These are phyloP conservation scores for Cossypha niveicapilla DNA, from an alignment of 2,797 vertebrate species.

Conservation along the genomic window DNA sequence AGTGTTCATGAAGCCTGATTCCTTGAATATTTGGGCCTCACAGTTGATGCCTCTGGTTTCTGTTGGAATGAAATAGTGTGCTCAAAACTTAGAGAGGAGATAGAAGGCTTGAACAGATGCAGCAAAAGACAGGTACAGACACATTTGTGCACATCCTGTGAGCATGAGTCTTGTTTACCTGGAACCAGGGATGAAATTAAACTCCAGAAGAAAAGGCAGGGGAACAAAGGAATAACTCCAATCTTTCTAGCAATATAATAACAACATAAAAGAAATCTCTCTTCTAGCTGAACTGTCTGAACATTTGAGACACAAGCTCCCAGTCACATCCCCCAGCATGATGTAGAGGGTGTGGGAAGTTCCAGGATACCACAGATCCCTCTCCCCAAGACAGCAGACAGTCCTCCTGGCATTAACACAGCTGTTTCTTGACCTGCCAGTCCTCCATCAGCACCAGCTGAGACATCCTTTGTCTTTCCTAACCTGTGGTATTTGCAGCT, in stretches of 20 bases:
- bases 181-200: not conserved
- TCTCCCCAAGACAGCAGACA: not conserved
- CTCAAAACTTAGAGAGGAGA: not conserved
- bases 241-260: not conserved
- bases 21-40: not conserved
- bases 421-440: not conserved
- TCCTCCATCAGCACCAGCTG: not conserved
- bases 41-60: not conserved
- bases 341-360: not conserved
- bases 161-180: not conserved
- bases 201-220: not conserved
- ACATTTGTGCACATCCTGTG: not conserved
- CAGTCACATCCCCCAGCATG: not conserved
- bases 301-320: not conserved
- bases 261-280: not conserved
- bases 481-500: not conserved
- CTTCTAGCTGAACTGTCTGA: not conserved
- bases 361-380: not conserved
- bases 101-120: not conserved
- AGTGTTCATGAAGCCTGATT: not conserved
- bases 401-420: not conserved
- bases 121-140: not conserved
- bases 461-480: not conserved
- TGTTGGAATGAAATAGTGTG: not conserved
- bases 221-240: not conserved